phyloP scores from a whole-genome alignment of 2,888 invertebrate species.

The Cosmopolites sordidus region DNA sequence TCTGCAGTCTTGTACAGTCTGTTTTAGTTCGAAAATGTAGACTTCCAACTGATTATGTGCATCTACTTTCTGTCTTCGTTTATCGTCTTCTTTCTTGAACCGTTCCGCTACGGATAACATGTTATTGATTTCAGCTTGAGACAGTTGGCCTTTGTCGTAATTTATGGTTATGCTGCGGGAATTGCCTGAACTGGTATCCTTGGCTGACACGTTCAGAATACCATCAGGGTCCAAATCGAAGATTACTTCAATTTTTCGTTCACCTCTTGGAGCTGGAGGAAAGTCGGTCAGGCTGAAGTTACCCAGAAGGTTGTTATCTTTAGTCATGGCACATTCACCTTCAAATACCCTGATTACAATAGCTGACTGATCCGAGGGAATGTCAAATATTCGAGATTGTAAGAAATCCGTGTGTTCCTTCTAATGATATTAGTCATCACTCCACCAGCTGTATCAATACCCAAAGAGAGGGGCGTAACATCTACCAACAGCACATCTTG shows the following conservation, averaged over 20 bases:
- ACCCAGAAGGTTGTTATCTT: constrained; percentile 68
- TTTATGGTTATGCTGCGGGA: constrained; percentile 67
- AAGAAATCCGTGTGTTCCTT: constrained; percentile 55
- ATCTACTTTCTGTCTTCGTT: constrained; percentile 61
- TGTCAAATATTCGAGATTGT: constrained; percentile 59
- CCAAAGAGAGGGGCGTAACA: constrained; percentile 65
- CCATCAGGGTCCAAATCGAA: not conserved
- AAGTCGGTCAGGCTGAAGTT: constrained; percentile 65
- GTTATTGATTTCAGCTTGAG: constrained; percentile 76
- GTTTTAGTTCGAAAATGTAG: constrained; percentile 66
- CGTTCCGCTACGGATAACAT: constrained; percentile 73
- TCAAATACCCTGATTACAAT: constrained; percentile 60
- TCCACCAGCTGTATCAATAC: constrained; percentile 77
- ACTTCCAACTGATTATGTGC: constrained; percentile 69
- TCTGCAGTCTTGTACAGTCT: constrained; percentile 63
- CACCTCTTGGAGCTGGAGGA: constrained; percentile 51
- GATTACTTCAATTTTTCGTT: not conserved
- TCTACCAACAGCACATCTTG: constrained; percentile 70
- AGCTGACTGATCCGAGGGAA: constrained; percentile 63
- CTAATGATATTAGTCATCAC: constrained; percentile 66
- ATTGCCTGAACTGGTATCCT: constrained; percentile 2
- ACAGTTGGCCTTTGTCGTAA: constrained; percentile 76
- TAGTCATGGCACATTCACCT: constrained; percentile 73
- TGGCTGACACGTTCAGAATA: constrained; percentile 1
- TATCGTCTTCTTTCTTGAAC: constrained; percentile 69